Evolutionary conservation across 1,140 invertebrate species (phyloP).

Genomic region (Trichoplusia ni): DNA sequence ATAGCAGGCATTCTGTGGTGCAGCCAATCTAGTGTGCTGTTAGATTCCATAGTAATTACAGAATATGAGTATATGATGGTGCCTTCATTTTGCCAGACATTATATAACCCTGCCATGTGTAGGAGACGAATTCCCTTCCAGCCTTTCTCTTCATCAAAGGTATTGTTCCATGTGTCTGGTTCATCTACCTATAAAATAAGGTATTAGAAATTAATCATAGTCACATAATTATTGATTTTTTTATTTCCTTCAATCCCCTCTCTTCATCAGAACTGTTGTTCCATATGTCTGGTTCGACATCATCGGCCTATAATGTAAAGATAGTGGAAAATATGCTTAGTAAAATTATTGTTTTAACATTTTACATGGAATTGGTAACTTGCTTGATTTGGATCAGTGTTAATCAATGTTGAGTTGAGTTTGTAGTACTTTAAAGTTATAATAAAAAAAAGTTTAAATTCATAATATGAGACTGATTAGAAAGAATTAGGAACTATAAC

Average conservation of each 20-base stretch:
- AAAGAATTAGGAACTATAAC: slow-evolving; percentile 41
- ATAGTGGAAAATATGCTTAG: too few relatives aligned
- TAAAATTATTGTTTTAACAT: too few relatives aligned
- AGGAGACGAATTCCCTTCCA: slow-evolving; percentile 86
- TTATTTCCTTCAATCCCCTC: too few relatives aligned
- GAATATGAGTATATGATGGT: slow-evolving; percentile 88
- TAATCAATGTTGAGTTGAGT: too few relatives aligned
- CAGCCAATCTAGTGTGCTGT: slow-evolving; percentile 86
- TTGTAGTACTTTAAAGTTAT: too few relatives aligned
- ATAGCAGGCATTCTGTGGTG: slow-evolving; percentile 92
- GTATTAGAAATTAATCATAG: slow-evolving; percentile 12
- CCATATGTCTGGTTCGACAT: too few relatives aligned
- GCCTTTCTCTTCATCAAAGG: slow-evolving; percentile 80
- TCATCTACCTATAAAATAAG: slow-evolving; percentile 82
- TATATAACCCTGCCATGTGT: slow-evolving; percentile 90
- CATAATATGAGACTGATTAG: neutral
- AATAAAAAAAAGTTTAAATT: neutral
- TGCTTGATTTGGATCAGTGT: too few relatives aligned
- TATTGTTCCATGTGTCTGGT: slow-evolving; percentile 78
- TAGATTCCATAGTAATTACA: slow-evolving; percentile 90
- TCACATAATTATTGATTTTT: neutral
- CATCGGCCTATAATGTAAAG: too few relatives aligned
- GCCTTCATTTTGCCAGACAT: slow-evolving; percentile 84
- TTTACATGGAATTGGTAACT: too few relatives aligned
- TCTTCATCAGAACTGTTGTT: too few relatives aligned